Evolutionary conservation across 2,888 invertebrate genomes (phyloP), one percentile per base, ranked within the genome.

Genomic region (Ganaspis brasiliensis): DNA sequence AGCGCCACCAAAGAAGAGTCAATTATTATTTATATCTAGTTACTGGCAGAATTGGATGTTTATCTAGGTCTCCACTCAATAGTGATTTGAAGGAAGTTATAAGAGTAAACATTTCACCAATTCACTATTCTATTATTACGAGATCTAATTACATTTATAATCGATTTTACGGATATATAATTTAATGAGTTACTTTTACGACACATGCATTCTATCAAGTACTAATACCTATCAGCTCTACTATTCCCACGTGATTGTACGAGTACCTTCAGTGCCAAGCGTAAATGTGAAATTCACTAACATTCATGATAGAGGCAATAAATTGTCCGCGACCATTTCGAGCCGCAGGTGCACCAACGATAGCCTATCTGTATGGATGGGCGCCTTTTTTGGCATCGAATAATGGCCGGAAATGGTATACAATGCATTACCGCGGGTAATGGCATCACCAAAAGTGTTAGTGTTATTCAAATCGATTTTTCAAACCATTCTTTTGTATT

Each of bases 351-450:
- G 79, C 49, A 71, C 56, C 76, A 40, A 76, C 71, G 61, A 74
- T 79, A 74, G 35, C 35, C 71, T 74, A 77, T 77, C 77, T 57
- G 35, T 49, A 57, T 67, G 37, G 61, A 74, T 73, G 67, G 71
- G 73, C 78, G 76, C 71, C 83, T 75, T 82, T 80, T 82, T 85
- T 80, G 78, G 52, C 74, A 59, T 82, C 78, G 75, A 49, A 73
- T 59, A 77, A 77, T 71, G 59, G 71, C 49, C 63, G 63, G 63
- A 63, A 63, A 63, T 63, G n/a, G 63, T 63, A 63, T 37, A 63
- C 63, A 63, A 63, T 63, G 40, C 37, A 35, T 35, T 61, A 37
- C 61, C 40, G 21, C 63, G 14, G 12, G 21, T 63, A 63, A 63
- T 63, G 63, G 63, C 40, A 40, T 63, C 63, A 63, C 63, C 21